Evolutionary conservation across 2,113 vertebrate species (phyloP), one percentile per base, ranked within the genome.

Genomic region (Myrmecobius fasciatus): DNA sequence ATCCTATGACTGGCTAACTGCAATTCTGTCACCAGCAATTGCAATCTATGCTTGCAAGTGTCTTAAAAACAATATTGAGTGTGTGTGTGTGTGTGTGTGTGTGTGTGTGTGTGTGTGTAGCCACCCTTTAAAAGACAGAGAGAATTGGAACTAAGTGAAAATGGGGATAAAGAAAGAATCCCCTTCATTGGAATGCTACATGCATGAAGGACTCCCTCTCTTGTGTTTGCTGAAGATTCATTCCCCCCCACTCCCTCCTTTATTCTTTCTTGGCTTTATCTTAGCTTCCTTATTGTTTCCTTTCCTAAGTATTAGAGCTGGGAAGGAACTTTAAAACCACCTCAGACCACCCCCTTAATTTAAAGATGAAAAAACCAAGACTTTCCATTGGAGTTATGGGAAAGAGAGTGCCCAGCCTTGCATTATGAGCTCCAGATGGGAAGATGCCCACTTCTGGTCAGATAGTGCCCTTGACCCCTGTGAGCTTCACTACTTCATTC

Each of bases 21-120:
- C 94, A 95, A 96, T 98, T 98, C 53, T 56, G 97, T 95, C 0
- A 6, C 83, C 96, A 94, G 90, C 94, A 96, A 95, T 97, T 96
- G 53, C 96, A 26, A 48, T 95, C 94, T 97, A 95, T 96, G 92
- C 95, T 97, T 95, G 93, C 93, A 96, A 60, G 97, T 96, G 93
- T 95, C 49, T 96, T 97, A 36, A 52, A 93, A 93, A 90, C 88
- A 89, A 91, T n/a, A 46, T 43, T 89, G 0, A 28, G 26, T 54
- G 8, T 53, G 22, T 53, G 8, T 54, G 8, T 54, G 26, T 54
- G 8, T 26, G 2, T 54, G 8, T 4, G 2, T 7, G 26, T 56
- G 22, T 53, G 25, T 53, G 7, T 54, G 25, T 54, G 25, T 25
- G 1, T 56, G 26, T 9, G 26, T 56, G 4, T 56, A 91, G 93